phyloP scores from a whole-genome alignment of 1,140 invertebrate genomes.

The Cydia pomonella region DNA sequence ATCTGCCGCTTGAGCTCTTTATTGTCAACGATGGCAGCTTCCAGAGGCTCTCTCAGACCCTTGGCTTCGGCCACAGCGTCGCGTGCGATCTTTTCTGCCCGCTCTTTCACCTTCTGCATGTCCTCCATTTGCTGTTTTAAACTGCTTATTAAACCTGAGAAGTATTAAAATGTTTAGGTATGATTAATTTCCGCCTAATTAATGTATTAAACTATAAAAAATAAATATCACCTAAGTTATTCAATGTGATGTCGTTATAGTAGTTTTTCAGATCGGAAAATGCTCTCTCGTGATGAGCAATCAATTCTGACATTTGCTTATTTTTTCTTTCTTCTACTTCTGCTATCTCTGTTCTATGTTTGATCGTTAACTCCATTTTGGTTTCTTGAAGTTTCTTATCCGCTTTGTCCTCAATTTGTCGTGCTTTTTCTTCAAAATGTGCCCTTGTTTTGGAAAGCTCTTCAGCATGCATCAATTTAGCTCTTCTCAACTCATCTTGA shows the following conservation, averaged over 20 bases:
- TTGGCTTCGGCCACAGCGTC: constrained; percentile 86
- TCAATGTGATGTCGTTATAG: constrained; percentile 96
- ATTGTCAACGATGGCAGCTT: constrained; percentile 84
- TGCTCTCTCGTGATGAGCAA: constrained; percentile 91
- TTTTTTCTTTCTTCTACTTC: constrained; percentile 96
- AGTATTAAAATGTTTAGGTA: neutral
- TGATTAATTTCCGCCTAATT: neutral
- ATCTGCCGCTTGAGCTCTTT: constrained; percentile 87
- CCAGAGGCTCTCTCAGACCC: constrained; percentile 85
- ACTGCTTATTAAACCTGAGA: constrained; percentile 69
- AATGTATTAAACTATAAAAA: neutral
- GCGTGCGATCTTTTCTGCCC: constrained; percentile 82
- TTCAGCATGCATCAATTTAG: constrained; percentile 75
- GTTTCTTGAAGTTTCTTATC: constrained; percentile 89
- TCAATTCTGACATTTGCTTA: constrained; percentile 89
- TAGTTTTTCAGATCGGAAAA: constrained; percentile 95
- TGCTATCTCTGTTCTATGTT: constrained; percentile 87
- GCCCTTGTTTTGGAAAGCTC: constrained; percentile 85
- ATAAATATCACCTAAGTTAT: constrained; percentile 86
- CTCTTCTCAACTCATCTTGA: constrained; percentile 77
- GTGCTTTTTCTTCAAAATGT: constrained; percentile 87
- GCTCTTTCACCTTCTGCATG: constrained; percentile 89
- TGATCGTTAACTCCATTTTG: constrained; percentile 87
- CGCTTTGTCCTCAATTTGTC: constrained; percentile 88
- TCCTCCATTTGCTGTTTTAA: constrained; percentile 92